Evolutionary conservation across 53 echinoderm and acorn worm genomes (phyloP).

Genomic region (Zoroaster sp.): DNA sequence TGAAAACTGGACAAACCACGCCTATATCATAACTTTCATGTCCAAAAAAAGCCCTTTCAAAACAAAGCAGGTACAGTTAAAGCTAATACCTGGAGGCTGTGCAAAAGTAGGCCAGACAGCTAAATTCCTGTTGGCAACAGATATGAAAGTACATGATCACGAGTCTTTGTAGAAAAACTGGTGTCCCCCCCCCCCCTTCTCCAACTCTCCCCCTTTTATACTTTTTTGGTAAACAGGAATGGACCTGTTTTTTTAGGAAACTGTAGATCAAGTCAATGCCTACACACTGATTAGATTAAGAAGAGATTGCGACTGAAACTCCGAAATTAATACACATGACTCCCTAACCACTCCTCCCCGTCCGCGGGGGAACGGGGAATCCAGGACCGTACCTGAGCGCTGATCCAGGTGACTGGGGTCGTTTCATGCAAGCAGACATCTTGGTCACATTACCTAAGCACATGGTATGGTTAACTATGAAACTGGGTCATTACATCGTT

Average conservation of each 20-base stretch:
- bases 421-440: background rate
- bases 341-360: background rate
- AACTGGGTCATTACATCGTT: background rate
- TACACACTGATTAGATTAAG: slow-evolving; percentile 37
- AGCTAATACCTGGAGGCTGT: background rate
- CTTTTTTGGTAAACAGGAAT: slow-evolving; percentile 29
- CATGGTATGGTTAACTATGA: background rate
- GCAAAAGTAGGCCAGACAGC: slow-evolving; percentile 28
- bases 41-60: background rate
- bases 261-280: slow-evolving; percentile 4
- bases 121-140: slow-evolving; percentile 7
- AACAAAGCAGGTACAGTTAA: background rate
- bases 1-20: background rate
- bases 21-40: background rate
- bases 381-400: background rate
- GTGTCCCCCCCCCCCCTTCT: background rate
- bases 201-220: background rate
- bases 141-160: slow-evolving; percentile 13
- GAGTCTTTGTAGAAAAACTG: slow-evolving; percentile 13
- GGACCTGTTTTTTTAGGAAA: slow-evolving; percentile 31
- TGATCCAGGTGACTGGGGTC: background rate
- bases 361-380: background rate
- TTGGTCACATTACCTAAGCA: background rate
- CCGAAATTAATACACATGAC: background rate
- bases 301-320: slow-evolving; percentile 38